These are phyloP conservation scores for Oenanthe melanoleuca DNA, from an alignment of 2,113 vertebrate species.

Conservation along the genomic window DNA sequence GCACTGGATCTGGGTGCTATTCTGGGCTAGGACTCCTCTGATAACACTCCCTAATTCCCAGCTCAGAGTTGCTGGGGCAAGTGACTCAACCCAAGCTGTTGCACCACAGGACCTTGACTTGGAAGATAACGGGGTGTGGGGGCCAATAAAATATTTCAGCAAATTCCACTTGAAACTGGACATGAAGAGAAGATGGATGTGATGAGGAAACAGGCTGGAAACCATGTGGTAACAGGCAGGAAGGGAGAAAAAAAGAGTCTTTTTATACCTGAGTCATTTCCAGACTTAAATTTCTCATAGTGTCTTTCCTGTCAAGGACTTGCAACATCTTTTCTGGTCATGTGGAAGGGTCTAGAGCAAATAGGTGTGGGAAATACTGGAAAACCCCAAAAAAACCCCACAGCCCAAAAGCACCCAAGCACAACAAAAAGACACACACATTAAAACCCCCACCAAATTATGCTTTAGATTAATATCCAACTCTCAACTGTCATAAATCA, in stretches of 20 bases:
- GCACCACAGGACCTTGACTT: neutral
- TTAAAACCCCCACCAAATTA: neutral
- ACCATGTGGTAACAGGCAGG: neutral
- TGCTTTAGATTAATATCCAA: neutral
- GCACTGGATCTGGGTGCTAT: neutral
- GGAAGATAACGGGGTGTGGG: rapidly evolving
- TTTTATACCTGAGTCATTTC: neutral
- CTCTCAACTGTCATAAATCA: neutral
- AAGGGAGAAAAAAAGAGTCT: neutral
- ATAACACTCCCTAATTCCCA: neutral
- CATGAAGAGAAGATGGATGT: neutral
- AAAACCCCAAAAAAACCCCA: neutral
- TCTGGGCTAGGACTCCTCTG: neutral
- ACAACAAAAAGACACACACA: neutral
- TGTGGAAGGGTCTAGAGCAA: neutral
- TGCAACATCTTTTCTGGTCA: neutral
- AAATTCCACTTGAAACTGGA: neutral
- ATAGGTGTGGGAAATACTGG: neutral
- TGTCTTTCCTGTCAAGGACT: neutral
- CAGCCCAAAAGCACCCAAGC: neutral
- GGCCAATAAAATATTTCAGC: neutral
- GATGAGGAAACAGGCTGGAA: neutral
- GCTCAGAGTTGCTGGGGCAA: neutral
- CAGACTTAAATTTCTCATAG: neutral
- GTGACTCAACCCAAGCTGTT: neutral